Conservation (phyloP, 2,797 vertebrate species). For the Sebastes minor region DNA sequence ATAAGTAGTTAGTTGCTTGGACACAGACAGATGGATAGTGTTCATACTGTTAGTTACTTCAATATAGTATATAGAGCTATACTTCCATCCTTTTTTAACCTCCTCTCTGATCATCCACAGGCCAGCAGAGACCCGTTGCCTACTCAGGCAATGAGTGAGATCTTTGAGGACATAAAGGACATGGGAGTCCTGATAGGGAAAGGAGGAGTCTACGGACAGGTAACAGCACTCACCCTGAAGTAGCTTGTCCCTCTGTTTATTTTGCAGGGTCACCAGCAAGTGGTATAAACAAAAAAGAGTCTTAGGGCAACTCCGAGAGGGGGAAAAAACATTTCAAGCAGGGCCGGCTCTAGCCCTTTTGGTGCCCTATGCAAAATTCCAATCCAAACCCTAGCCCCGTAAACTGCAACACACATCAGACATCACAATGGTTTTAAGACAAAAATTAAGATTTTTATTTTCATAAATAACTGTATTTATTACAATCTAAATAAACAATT, state of each 20-base stretch:
- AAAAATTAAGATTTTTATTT: no score
- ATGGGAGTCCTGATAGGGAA: conserved; percentile 92
- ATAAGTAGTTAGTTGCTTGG: neutral
- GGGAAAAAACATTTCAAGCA: neutral
- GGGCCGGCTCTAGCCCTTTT: neutral
- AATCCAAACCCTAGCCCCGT: no score
- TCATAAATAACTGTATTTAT: no score
- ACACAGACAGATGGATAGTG: neutral
- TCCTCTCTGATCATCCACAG: conserved; percentile 67
- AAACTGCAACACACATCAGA: no score
- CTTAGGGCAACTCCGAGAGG: no score
- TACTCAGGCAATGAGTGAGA: conserved; percentile 79
- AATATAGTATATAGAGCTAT: neutral
- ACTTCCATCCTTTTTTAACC: neutral
- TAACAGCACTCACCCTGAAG: conserved; percentile 49
- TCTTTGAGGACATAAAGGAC: conserved; percentile 90
- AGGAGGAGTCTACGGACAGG: conserved; percentile 91
- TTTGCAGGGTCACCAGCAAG: neutral
- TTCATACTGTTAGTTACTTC: neutral
- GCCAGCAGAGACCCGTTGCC: conserved; percentile 84
- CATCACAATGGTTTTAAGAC: no score
- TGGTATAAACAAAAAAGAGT: neutral
- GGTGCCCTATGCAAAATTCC: no score
- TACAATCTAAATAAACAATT: no score
- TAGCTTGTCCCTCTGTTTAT: no score